Percentiles rank a stretch among this genome's conserved stretches.
Evolutionary conservation across 2,888 invertebrate genomes (phyloP).

Genomic region (Catocala sponsa): DNA sequence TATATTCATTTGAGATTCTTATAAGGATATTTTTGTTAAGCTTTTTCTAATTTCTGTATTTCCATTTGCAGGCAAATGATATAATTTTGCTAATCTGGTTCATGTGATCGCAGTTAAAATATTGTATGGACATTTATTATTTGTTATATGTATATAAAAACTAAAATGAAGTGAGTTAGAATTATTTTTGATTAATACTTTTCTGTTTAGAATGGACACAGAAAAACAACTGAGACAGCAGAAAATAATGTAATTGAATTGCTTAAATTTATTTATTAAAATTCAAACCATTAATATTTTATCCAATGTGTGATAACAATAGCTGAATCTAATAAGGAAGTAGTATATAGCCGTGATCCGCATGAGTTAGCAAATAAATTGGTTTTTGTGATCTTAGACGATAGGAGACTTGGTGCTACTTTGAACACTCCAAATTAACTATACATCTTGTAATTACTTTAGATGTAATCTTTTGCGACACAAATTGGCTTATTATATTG

Average conservation of each 20-base stretch:
- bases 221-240: too few species aligned
- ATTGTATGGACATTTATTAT: neutral
- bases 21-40: neutral
- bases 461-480: neutral
- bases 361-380: conserved; percentile 48
- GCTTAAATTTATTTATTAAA: conserved; percentile 20
- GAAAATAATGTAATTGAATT: conserved; percentile 1
- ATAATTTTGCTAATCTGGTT: neutral
- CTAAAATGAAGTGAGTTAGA: too few species aligned
- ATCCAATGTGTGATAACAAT: conserved; percentile 34
- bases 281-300: conserved; percentile 33
- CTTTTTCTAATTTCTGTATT: neutral
- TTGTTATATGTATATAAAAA: too few species aligned
- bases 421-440: neutral
- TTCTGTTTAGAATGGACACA: too few species aligned
- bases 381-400: conserved; percentile 24
- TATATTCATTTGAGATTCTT: neutral
- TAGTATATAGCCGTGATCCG: conserved; percentile 35
- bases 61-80: neutral
- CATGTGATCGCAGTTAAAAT: neutral
- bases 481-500: neutral
- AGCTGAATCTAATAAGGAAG: conserved; percentile 47
- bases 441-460: neutral
- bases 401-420: neutral
- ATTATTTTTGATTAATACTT: too few species aligned